These are phyloP conservation scores for Pampus argenteus DNA, from an alignment of 2,797 vertebrate genomes.

Conservation along the genomic window DNA sequence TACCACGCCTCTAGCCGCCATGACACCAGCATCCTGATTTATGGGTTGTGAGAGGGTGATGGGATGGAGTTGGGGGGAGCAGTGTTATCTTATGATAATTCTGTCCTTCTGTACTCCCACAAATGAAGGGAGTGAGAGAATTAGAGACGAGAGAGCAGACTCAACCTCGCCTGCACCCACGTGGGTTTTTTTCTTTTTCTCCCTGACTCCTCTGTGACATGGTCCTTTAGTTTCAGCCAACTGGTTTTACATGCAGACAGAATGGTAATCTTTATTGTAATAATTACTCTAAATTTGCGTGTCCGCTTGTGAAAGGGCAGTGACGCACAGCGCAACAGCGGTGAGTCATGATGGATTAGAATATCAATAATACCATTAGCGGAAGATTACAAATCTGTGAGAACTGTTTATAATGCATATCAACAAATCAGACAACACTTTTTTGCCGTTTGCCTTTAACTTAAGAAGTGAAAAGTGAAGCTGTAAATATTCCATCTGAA, in stretches of 20 bases:
- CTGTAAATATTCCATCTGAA: slow-evolving; percentile 72
- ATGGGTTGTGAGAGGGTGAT: slow-evolving; percentile 89
- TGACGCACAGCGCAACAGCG: slow-evolving; percentile 27
- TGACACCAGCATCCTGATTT: slow-evolving; percentile 98
- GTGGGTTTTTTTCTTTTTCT: slow-evolving; percentile 36
- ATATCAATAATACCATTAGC: slow-evolving; percentile 60
- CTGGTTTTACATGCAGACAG: slow-evolving; percentile 48
- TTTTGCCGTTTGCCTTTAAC: slow-evolving; percentile 48
- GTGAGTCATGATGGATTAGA: slow-evolving; percentile 54
- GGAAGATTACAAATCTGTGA: slow-evolving; percentile 54
- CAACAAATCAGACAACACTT: slow-evolving; percentile 42
- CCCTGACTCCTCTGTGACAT: slow-evolving; percentile 51
- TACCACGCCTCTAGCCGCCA: slow-evolving; percentile 93
- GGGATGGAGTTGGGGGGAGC: slow-evolving; percentile 66
- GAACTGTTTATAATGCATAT: slow-evolving; percentile 50
- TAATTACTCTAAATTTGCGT: slow-evolving; percentile 66
- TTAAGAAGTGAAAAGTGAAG: slow-evolving; percentile 50
- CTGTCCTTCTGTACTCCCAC: slow-evolving; percentile 80
- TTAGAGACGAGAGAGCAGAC: slow-evolving; percentile 51
- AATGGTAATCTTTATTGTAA: slow-evolving; percentile 63
- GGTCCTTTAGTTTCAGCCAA: slow-evolving; percentile 69
- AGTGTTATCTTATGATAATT: slow-evolving; percentile 95
- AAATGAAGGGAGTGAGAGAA: slow-evolving; percentile 67
- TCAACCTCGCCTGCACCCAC: slow-evolving; percentile 49
- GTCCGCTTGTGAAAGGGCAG: slow-evolving; percentile 63